phyloP scores from a whole-genome alignment of 2,113 vertebrate genomes.

The Theristicus caerulescens region DNA sequence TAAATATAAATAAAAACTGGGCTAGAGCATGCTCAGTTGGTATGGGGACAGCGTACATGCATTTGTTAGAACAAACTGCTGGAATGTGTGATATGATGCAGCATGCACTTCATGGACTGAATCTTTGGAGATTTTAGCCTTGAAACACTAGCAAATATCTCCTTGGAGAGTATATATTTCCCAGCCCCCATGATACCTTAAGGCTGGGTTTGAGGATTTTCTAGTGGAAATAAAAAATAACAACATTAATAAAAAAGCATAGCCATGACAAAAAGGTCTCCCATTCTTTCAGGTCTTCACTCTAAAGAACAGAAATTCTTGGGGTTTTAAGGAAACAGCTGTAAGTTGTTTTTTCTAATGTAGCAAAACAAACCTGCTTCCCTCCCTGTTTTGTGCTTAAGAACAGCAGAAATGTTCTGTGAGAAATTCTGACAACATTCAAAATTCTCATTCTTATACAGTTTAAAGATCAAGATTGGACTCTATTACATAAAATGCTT shows the following conservation, averaged over 20 bases:
- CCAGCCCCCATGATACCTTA: neutral
- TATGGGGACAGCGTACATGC: accelerated
- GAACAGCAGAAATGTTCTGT: neutral
- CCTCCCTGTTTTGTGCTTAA: neutral
- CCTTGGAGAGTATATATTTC: neutral
- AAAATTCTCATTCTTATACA: neutral
- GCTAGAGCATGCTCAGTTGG: neutral
- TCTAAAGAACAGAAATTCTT: neutral
- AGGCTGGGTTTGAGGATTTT: neutral
- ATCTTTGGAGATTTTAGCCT: neutral
- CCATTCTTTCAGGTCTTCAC: neutral
- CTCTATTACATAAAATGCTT: neutral
- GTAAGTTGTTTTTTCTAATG: neutral
- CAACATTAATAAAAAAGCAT: neutral
- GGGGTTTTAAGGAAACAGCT: neutral
- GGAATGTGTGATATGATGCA: neutral
- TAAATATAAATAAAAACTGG: neutral
- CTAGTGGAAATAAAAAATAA: neutral
- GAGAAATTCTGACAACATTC: neutral
- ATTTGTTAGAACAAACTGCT: neutral
- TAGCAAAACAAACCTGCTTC: neutral
- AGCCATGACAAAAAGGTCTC: neutral
- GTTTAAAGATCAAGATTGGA: neutral
- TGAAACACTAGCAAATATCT: neutral
- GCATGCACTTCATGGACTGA: neutral